phyloP scores from a whole-genome alignment of 2,888 invertebrate species.

The Aleiodes testaceus region DNA sequence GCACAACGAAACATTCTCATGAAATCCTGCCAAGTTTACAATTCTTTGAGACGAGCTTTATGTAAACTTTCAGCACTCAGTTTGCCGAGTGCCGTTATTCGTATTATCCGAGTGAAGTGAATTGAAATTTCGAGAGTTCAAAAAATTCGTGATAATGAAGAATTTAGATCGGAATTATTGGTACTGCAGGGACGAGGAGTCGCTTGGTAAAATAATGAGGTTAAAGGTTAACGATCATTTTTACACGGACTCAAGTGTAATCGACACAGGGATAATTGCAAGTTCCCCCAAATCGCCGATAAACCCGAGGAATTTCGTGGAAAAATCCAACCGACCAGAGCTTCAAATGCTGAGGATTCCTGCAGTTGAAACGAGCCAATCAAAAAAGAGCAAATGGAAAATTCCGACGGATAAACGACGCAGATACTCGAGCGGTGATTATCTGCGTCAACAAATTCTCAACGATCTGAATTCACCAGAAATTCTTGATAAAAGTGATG shows the following conservation, averaged over 20 bases:
- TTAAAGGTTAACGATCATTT: background rate
- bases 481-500: constrained; percentile 53
- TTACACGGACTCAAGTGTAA: background rate
- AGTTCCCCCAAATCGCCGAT: background rate
- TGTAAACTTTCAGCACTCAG: constrained; percentile 45
- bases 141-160: background rate
- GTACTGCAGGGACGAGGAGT: background rate
- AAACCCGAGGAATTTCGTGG: background rate
- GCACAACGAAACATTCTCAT: constrained; percentile 40
- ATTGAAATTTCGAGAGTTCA: background rate
- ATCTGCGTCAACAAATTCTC: constrained; percentile 64
- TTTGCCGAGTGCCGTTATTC: too few relatives aligned
- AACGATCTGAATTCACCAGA: constrained; percentile 57
- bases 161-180: background rate
- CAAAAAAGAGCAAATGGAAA: constrained; percentile 2
- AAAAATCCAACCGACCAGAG: too few relatives aligned
- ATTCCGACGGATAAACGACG: constrained; percentile 46
- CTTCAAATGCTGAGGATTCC: too few relatives aligned
- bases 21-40: constrained; percentile 51
- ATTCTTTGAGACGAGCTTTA: constrained; percentile 46
- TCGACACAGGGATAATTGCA: background rate
- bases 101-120: too few relatives aligned
- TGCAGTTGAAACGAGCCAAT: background rate
- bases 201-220: background rate
- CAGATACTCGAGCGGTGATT: constrained; percentile 64